Conservation (phyloP, 2,797 vertebrate species). For the Buphagus erythrorhynchus region DNA sequence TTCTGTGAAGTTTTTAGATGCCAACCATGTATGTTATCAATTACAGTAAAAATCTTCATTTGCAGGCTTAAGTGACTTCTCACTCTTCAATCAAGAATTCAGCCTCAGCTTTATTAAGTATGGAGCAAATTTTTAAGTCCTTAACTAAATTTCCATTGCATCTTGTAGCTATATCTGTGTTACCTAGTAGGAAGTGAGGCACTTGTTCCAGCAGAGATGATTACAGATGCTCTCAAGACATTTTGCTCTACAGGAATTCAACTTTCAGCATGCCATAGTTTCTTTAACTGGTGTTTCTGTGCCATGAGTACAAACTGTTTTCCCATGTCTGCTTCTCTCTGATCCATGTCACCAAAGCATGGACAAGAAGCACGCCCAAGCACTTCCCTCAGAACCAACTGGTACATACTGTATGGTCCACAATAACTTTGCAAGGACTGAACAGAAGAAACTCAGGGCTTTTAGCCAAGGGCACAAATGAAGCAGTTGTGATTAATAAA, state of each 20-base stretch:
- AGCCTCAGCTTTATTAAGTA: neutral
- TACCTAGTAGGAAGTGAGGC: neutral
- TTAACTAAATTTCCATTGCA: neutral
- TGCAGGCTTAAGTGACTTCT: neutral
- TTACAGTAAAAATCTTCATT: neutral
- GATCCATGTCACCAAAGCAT: neutral
- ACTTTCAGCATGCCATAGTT: neutral
- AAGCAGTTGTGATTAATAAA: slow-evolving; percentile 41
- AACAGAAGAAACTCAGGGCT: slow-evolving; percentile 20
- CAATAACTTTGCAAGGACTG: slow-evolving; percentile 31
- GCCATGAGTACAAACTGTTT: neutral
- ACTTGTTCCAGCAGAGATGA: neutral
- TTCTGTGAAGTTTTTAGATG: neutral
- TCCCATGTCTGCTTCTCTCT: neutral
- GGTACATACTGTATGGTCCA: slow-evolving; percentile 34
- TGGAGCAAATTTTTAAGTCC: neutral
- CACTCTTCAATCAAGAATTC: neutral
- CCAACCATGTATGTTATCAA: neutral
- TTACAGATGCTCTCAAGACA: neutral
- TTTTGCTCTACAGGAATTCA: neutral
- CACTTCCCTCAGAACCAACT: neutral
- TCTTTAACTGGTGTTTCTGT: neutral
- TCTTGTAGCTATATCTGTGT: neutral
- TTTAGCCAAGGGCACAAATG: slow-evolving; percentile 40
- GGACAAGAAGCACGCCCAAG: neutral